A percentile compares a stretch with the other conserved stretches of the same genome.
Conservation (phyloP, 2,888 invertebrate genomes). For the Hirtodrosophila alboralis region DNA sequence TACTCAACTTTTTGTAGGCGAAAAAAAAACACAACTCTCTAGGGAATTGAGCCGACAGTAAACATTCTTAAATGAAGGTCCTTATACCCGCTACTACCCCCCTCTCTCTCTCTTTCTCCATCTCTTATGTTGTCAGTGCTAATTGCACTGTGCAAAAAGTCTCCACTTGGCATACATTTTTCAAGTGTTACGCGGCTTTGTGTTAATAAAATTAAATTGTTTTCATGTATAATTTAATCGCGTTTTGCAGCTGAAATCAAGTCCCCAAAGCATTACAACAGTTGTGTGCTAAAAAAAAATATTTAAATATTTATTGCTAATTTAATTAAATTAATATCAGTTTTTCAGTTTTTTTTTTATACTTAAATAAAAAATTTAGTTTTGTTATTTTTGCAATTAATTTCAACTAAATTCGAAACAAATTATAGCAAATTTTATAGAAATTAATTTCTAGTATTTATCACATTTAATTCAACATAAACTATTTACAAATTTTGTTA, state of each 20-base stretch:
- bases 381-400: too few relatives aligned
- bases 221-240: slow-evolving; percentile 6
- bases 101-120: background rate
- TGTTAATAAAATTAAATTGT: slow-evolving; percentile 54
- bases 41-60: slow-evolving; percentile 35
- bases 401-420: too few relatives aligned
- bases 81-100: background rate
- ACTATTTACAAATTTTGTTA: too few relatives aligned
- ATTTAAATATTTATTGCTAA: too few relatives aligned
- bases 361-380: too few relatives aligned
- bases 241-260: background rate
- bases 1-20: slow-evolving; percentile 8
- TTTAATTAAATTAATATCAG: too few relatives aligned
- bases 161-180: slow-evolving; percentile 53
- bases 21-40: slow-evolving; percentile 27
- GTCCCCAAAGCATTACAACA: slow-evolving; percentile 1
- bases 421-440: too few relatives aligned
- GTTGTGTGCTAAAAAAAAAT: too few relatives aligned
- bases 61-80: slow-evolving; percentile 21
- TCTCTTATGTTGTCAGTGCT: slow-evolving; percentile 38
- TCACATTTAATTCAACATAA: too few relatives aligned
- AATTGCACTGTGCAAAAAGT: slow-evolving; percentile 43
- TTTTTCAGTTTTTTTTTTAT: too few relatives aligned
- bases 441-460: too few relatives aligned
- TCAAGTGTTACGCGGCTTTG: slow-evolving; percentile 36